A percentile compares a stretch with the other conserved stretches of the same genome.
phyloP scores from a whole-genome alignment of 2,888 invertebrate genomes.

The Apotomis capreana region DNA sequence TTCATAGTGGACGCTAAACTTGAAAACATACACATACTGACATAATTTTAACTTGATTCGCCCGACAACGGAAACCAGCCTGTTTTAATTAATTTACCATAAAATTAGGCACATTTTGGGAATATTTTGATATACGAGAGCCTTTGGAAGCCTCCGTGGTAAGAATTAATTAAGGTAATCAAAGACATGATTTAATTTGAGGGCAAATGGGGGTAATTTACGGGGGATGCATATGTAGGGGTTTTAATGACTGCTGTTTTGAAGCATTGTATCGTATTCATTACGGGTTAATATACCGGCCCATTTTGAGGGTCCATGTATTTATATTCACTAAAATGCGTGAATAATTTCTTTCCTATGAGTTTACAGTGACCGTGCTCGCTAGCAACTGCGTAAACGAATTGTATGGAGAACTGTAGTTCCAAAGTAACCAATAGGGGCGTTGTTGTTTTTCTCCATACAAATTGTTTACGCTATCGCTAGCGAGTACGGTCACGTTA shows the following conservation, averaged over 20 bases:
- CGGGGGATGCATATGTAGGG: constrained; percentile 6
- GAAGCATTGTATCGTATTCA: background rate
- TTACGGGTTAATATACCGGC: background rate
- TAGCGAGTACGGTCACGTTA: too few relatives aligned
- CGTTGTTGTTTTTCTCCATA: too few relatives aligned
- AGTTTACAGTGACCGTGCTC: too few relatives aligned
- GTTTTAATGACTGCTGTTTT: background rate
- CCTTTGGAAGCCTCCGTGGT: constrained; percentile 17
- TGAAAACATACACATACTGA: background rate
- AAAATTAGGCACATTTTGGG: constrained; percentile 20
- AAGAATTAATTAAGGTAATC: constrained; percentile 26
- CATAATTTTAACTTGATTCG: constrained; percentile 16
- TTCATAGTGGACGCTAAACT: background rate
- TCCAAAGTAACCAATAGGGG: too few relatives aligned
- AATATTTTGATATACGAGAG: constrained; percentile 3
- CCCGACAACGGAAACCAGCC: constrained; percentile 1
- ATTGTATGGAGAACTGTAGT: too few relatives aligned
- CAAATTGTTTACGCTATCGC: too few relatives aligned
- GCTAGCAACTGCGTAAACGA: too few relatives aligned
- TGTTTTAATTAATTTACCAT: constrained; percentile 28
- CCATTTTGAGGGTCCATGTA: background rate
- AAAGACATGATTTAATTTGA: constrained; percentile 14
- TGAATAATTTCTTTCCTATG: too few relatives aligned
- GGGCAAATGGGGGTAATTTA: constrained; percentile 17
- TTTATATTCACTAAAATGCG: background rate